A percentile compares a stretch with the other conserved stretches of the same genome.
Conservation (phyloP, 1,140 invertebrate genomes). For the Pseudomyrmex pallidus region DNA sequence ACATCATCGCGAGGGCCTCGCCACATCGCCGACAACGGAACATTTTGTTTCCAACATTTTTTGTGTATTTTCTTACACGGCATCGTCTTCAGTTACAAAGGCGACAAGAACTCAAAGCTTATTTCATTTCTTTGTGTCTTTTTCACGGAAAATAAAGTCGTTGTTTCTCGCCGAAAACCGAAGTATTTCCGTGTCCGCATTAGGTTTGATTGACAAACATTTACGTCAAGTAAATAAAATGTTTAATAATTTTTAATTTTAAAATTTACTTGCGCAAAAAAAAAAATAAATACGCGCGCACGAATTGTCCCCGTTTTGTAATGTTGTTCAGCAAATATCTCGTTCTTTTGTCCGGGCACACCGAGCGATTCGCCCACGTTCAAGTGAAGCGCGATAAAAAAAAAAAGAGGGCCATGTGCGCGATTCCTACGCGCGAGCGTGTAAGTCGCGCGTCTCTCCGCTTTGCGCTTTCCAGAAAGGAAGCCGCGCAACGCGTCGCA, state of each 20-base stretch:
- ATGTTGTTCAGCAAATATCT: too few species aligned
- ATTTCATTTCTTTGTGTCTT: too few species aligned
- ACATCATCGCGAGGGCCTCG: not conserved
- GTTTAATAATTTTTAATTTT: too few species aligned
- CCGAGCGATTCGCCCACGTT: conserved; percentile 32
- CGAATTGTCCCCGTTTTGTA: not conserved
- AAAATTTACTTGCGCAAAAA: too few species aligned
- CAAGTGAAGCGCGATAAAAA: conserved; percentile 66
- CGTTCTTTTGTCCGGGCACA: not conserved
- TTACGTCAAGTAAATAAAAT: too few species aligned
- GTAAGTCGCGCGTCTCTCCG: not conserved
- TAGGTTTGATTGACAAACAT: too few species aligned
- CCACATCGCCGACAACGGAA: not conserved
- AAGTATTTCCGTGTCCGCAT: too few species aligned
- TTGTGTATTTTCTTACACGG: not conserved
- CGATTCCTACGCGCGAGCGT: conserved; percentile 65
- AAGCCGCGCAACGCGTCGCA: conserved; percentile 37
- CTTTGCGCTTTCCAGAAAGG: not conserved
- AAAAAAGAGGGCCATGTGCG: conserved; percentile 27
- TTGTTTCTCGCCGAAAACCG: too few species aligned
- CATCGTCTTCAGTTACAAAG: too few species aligned
- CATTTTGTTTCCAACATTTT: not conserved
- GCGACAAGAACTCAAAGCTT: too few species aligned
- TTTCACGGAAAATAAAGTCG: too few species aligned
- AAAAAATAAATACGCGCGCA: too few species aligned